Base-by-base conservation (phyloP, 2,797 vertebrate species). In the Microhierax caerulescens region DNA sequence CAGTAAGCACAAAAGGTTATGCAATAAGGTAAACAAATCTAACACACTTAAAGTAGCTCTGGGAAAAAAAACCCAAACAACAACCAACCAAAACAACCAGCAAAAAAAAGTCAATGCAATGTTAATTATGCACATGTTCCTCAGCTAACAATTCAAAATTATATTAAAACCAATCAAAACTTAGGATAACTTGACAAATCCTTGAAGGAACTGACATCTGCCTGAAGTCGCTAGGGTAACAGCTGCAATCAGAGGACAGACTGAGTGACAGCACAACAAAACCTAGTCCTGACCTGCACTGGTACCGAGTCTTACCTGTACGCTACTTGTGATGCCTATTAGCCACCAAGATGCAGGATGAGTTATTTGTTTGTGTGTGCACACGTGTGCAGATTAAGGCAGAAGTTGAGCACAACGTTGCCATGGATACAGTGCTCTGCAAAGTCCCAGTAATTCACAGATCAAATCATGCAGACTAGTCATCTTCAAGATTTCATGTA, bases 351-450 rank as follows among this genome's bases (percentile, higher is more conserved):
- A 64, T 19, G 36, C 41, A 59, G 41, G 74, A 63, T 30, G 47
- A 87, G 59, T 18, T 48, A 76, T 11, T 75, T 65, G 36, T 86
- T 76, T 85, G 85, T 61, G 63, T 65, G 63, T 27, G 88, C 88
- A 93, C 60, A 1, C 60, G 92, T 83, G 85, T 10, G 45, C 18
- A 65, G 78, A 70, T 84, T 9, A 54, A 85, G 57, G 63, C 87
- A 95, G 81, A 67, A 94, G 72, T 64, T 88, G 72, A 97, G 77
- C 74, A 80, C 80, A 90, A 88, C 0, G 61, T 91, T 93, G 90
- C 84, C 84, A 92, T 93, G 87, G 97, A 85, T 81, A 96, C 93
- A 24, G 57, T 23, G 68, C 39, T 83, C 88, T 72, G 56, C 2
- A 6, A 94, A 80, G n/a, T 24, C 64, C 20, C 88, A 86, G 45